These are phyloP conservation scores for Forbesichthys agassizii DNA, from an alignment of 2,113 vertebrate genomes.

Conservation along the genomic window DNA sequence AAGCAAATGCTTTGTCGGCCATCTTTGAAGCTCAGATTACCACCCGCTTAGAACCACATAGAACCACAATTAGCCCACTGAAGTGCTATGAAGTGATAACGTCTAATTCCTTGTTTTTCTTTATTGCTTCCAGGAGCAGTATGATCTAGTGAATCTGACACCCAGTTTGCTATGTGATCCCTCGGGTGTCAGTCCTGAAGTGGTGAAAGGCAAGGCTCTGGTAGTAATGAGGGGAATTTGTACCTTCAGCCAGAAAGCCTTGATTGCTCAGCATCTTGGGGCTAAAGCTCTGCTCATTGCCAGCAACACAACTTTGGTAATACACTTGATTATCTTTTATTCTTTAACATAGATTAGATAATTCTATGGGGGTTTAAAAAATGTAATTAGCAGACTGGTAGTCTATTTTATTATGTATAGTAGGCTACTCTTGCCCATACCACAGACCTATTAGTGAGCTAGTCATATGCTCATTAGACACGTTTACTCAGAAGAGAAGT, in stretches of 20 bases:
- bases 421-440: too few species aligned
- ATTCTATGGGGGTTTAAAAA: neutral
- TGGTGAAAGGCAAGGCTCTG: conserved; percentile 79
- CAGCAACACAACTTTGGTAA: conserved; percentile 79
- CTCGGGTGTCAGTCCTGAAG: conserved; percentile 63
- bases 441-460: too few species aligned
- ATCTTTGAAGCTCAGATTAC: too few species aligned
- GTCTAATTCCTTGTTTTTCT: conserved; percentile 18
- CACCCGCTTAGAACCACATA: too few species aligned
- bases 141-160: conserved; percentile 79
- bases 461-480: too few species aligned
- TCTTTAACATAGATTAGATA: neutral
- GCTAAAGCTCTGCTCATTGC: conserved; percentile 84
- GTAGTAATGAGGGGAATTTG: conserved; percentile 86
- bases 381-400: too few species aligned
- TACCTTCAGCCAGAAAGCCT: conserved; percentile 82
- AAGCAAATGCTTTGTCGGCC: too few species aligned
- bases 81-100: too few species aligned
- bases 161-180: conserved; percentile 77
- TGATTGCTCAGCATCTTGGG: conserved; percentile 78
- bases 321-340: conserved; percentile 31
- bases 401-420: too few species aligned
- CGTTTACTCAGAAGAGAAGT: too few species aligned
- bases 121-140: conserved; percentile 68
- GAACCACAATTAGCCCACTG: too few species aligned